Evolutionary conservation across 1,140 invertebrate species (phyloP).

Genomic region (Drosophila navojoa): DNA sequence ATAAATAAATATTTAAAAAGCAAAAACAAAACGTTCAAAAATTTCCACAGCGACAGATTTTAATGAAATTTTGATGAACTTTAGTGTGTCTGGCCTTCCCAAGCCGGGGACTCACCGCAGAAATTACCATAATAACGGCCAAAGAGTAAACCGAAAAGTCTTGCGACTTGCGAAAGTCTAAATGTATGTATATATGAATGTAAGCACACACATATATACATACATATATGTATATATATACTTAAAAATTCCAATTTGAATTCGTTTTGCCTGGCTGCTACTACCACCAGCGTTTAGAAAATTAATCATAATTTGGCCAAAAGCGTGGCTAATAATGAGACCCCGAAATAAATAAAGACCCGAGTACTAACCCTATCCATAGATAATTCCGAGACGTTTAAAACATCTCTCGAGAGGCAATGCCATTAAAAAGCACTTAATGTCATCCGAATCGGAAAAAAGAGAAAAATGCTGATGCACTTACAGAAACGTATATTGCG

Average conservation of each 20-base stretch:
- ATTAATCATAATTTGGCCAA: constrained; percentile 54
- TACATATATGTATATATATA: no score
- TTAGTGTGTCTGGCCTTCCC: constrained; percentile 13
- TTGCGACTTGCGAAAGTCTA: constrained; percentile 40
- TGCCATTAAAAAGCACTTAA: constrained; percentile 75
- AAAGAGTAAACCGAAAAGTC: background rate
- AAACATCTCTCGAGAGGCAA: constrained; percentile 24
- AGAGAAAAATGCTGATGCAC: constrained; percentile 49
- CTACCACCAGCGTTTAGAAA: constrained; percentile 13
- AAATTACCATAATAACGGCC: constrained; percentile 62
- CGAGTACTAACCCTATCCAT: background rate
- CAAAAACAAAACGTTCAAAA: background rate
- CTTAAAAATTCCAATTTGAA: constrained; percentile 8
- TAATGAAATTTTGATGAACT: constrained; percentile 55
- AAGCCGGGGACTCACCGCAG: constrained; percentile 55
- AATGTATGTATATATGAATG: background rate
- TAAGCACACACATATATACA: background rate
- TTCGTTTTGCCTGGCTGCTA: constrained; percentile 17
- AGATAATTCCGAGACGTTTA: background rate
- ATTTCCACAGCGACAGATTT: constrained; percentile 22
- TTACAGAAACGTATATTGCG: constrained; percentile 61
- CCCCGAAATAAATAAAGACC: constrained; percentile 2
- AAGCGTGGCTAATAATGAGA: constrained; percentile 29
- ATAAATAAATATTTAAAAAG: background rate
- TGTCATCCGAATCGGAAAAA: constrained; percentile 19